Conservation (phyloP, 1,140 invertebrate genomes). For the Drosophila nigromelanica region DNA sequence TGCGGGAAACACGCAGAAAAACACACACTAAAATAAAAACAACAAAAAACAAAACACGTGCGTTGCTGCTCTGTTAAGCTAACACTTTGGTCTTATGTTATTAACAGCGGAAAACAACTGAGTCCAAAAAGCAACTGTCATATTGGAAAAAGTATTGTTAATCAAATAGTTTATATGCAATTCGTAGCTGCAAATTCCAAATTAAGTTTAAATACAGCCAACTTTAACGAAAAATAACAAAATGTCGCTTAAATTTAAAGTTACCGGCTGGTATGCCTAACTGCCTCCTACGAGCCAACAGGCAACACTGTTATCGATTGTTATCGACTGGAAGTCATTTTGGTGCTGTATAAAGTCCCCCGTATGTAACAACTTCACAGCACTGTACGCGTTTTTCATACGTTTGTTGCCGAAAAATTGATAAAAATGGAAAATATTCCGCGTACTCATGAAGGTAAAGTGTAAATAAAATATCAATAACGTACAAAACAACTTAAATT, state of each 20-base stretch:
- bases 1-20: neutral
- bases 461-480: slow-evolving; percentile 74
- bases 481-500: neutral
- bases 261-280: neutral
- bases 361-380: slow-evolving; percentile 10
- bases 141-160: neutral
- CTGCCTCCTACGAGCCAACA: neutral
- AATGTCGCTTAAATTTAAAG: neutral
- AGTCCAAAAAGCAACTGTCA: neutral
- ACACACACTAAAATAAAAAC: slow-evolving; percentile 4
- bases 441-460: slow-evolving; percentile 91
- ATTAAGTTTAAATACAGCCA: neutral
- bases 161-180: too few species aligned
- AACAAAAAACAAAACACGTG: slow-evolving; percentile 71
- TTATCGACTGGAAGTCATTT: neutral
- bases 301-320: neutral
- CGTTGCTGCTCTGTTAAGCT: slow-evolving; percentile 3
- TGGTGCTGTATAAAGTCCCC: slow-evolving; percentile 14
- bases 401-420: slow-evolving; percentile 48
- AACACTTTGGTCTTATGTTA: slow-evolving; percentile 1
- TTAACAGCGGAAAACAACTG: neutral
- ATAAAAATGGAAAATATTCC: slow-evolving; percentile 89
- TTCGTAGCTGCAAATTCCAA: neutral
- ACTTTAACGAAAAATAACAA: neutral
- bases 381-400: slow-evolving; percentile 60